Conservation (phyloP, 2,113 vertebrate genomes). For the Thermophis baileyi region DNA sequence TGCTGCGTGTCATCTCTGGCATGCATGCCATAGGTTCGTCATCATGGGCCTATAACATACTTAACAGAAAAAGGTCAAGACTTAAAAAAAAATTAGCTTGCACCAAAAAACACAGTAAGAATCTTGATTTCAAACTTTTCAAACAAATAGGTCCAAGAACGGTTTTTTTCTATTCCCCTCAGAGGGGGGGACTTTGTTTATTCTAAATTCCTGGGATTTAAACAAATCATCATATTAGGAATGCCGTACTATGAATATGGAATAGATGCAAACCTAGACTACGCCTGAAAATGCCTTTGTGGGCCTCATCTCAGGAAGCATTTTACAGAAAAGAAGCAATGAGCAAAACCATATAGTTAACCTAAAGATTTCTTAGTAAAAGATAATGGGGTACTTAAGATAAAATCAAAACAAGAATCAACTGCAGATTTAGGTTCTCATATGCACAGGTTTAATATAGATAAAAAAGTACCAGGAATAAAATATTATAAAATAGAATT, state of each 20-base stretch:
- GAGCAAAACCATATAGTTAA: background rate
- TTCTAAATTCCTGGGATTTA: too few relatives aligned
- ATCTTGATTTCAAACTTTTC: too few relatives aligned
- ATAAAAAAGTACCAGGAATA: background rate
- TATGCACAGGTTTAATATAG: background rate
- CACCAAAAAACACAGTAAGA: too few relatives aligned
- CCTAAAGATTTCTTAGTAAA: background rate
- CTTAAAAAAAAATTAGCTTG: too few relatives aligned
- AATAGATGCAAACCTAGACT: background rate
- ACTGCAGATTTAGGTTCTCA: background rate
- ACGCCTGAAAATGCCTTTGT: background rate
- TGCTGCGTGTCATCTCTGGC: too few relatives aligned
- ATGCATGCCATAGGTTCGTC: too few relatives aligned
- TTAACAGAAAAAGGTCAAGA: too few relatives aligned
- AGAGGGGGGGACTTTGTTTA: too few relatives aligned
- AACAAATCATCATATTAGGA: background rate
- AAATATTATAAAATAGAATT: background rate
- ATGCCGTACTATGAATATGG: background rate
- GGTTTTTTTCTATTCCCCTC: too few relatives aligned
- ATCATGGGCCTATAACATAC: too few relatives aligned
- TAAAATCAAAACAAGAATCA: background rate
- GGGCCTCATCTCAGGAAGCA: background rate
- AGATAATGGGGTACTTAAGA: background rate
- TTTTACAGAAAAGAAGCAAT: background rate
- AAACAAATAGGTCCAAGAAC: too few relatives aligned